Base-by-base conservation (phyloP, 2,888 invertebrate genomes). In the Clepsis dumicolana region DNA sequence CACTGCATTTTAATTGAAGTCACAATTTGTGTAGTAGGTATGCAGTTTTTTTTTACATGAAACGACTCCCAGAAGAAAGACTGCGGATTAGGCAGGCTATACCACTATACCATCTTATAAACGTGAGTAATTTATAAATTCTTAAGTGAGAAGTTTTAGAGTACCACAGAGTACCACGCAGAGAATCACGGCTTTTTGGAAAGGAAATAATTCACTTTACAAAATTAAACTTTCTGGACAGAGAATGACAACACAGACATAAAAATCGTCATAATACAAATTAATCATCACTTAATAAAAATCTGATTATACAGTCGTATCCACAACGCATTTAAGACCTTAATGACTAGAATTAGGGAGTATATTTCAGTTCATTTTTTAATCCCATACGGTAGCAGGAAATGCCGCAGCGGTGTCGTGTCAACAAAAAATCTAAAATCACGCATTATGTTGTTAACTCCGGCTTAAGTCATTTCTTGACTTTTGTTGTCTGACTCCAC, bases 381-480 rank as follows among this genome's bases (percentile, higher is more conserved):
- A 56, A 68, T 74, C 70, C 77, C 74, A 75, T 78, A 80, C 82
- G 81, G 87, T 86, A 88, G 88, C 93, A 91, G 93, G 93, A 93
- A 93, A 93, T 93, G 83, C 93, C 91, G 80, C 75, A 83, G 84
- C 80, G 82, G 82, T 86, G 87, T 85, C 87, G 86, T 85, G 86
- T 88, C 87, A 84, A 90, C 89, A 89, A 92, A 91, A 90, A 90
- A 86, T 90, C 84, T 89, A 87, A 89, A 87, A 89, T 89, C 89
- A 83, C 81, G 82, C 88, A 88, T 91, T 89, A 91, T 87, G 84
- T 87, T 90, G 87, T 89, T 91, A 90, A 88, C 87, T 87, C 86
- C 88, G 87, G 89, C 90, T 91, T 91, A 90, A 91, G 89, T 88
- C 89, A 89, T 91, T 89, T 91, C 89, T 91, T 91, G 87, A 89